These are phyloP conservation scores for Lerista edwardsae DNA, from an alignment of 2,797 vertebrate genomes.

Conservation along the genomic window DNA sequence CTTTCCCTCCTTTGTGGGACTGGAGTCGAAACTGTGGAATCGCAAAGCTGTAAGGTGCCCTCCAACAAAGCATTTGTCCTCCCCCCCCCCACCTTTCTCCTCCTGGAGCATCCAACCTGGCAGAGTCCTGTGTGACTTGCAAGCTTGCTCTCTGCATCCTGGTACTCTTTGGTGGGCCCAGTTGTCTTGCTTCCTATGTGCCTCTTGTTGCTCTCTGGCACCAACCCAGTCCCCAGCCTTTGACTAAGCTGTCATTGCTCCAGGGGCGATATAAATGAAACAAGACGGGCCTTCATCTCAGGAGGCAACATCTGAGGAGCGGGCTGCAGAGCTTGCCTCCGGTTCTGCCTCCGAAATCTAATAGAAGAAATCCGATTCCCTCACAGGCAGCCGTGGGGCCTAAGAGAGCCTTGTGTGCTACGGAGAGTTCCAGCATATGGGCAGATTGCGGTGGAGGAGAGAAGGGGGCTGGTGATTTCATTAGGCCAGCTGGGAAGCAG, in stretches of 20 bases:
- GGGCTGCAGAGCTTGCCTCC: neutral
- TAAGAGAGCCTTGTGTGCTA: neutral
- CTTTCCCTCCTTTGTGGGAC: neutral
- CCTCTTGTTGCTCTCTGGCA: neutral
- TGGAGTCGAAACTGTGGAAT: too few relatives aligned
- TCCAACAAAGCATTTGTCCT: too few relatives aligned
- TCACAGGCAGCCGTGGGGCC: too few relatives aligned
- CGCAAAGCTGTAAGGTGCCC: too few relatives aligned
- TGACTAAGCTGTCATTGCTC: neutral
- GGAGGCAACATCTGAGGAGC: constrained; percentile 22
- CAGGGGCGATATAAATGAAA: neutral
- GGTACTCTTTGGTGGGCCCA: neutral
- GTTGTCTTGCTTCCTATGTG: neutral
- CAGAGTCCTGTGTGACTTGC: neutral
- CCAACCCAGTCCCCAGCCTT: neutral
- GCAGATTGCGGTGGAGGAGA: neutral
- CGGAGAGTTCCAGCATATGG: neutral
- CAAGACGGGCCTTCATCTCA: neutral
- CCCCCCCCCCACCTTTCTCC: neutral
- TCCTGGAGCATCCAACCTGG: neutral
- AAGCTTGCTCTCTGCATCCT: too few relatives aligned
- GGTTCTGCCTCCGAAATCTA: neutral
- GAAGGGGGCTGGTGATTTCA: neutral
- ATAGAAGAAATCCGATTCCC: constrained; percentile 25
- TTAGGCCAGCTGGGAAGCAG: constrained; percentile 28